Percentiles rank a stretch among this genome's conserved stretches.
Conservation (phyloP, 92 coral and sea anemone genomes). For the Anthopleura xanthogrammica region DNA sequence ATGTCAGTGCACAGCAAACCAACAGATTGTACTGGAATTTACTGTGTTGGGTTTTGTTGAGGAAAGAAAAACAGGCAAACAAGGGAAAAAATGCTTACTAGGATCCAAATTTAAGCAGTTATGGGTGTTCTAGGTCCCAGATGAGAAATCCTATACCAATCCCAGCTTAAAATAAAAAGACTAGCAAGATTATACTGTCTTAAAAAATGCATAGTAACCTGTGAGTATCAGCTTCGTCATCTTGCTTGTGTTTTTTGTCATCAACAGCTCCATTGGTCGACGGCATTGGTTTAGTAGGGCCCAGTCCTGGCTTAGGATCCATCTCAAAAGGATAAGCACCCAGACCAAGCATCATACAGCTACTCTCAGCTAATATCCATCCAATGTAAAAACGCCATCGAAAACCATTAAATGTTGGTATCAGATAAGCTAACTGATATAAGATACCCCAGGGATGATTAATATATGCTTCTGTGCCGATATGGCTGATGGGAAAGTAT, state of each 20-base stretch:
- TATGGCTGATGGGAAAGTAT: slow-evolving; percentile 74
- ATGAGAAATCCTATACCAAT: too few species aligned
- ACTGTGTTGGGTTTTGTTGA: too few species aligned
- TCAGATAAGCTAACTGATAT: slow-evolving; percentile 76
- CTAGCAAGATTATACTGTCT: not conserved
- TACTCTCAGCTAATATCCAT: slow-evolving; percentile 90
- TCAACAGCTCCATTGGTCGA: slow-evolving; percentile 43
- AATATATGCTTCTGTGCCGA: slow-evolving; percentile 61
- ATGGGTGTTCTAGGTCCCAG: too few species aligned
- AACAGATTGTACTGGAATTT: too few species aligned
- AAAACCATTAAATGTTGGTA: slow-evolving; percentile 85
- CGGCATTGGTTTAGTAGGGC: slow-evolving; percentile 70
- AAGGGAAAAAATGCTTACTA: too few species aligned
- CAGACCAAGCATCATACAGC: slow-evolving; percentile 80
- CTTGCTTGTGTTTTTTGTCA: slow-evolving; percentile 14
- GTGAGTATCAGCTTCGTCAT: slow-evolving; percentile 48
- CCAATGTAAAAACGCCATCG: slow-evolving; percentile 96
- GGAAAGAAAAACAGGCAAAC: too few species aligned
- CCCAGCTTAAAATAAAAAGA: too few species aligned
- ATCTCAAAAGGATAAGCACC: slow-evolving; percentile 89
- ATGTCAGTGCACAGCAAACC: too few species aligned
- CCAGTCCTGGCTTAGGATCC: slow-evolving; percentile 85
- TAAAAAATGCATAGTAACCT: slow-evolving; percentile 25
- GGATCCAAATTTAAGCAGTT: too few species aligned
- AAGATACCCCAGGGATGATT: slow-evolving; percentile 81